Evolutionary conservation across 2,888 invertebrate genomes (phyloP), one percentile per base, ranked within the genome.

Genomic region (Platycnemis pennipes): DNA sequence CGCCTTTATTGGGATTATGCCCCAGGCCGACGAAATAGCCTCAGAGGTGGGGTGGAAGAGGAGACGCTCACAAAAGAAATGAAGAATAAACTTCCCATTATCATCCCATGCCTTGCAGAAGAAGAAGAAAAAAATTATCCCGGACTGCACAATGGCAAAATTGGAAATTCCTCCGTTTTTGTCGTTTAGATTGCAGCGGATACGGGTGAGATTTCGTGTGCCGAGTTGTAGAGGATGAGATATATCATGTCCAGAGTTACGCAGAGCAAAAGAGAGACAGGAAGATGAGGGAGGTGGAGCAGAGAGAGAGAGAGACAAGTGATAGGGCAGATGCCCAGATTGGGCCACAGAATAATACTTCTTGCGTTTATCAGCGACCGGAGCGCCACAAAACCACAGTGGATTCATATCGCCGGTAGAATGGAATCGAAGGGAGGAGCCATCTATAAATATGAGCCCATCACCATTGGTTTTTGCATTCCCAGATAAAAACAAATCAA

Each of bases 41-140:
- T 77, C 37, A 69, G n/a, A 13, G 77, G 77, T 8, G 37, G 77
- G 37, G 37, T 11, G 31, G 37, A 77, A 77, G n/a, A 77, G 77
- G 37, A 16, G 26, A 1, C 31, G 77, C 26, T 11, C 77, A 13
- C 37, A 77, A 77, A 77, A 37, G 77, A 37, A 37, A 77, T 37
- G 77, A 77, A 37, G 77, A 77, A 77, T 77, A 77, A 77, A 77
- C 77, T 77, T 77, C 77, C 77, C 37, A 77, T 77, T 77, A 77
- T 77, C 13, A 77, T 77, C 77, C 77, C 77, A 37, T 37, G 77
- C 77, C 37, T 77, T 37, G 31, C 77, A 31, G 77, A 26, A 77
- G 31, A n/a, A 31, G 77, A 69, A 37, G 77, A 37, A 31, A 77
- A 77, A 77, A 77, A 31, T 77, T 37, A 77, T 77, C 31, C n/a